Base-by-base conservation (phyloP, 2,888 invertebrate species). In the Cheilosia scutellata region DNA sequence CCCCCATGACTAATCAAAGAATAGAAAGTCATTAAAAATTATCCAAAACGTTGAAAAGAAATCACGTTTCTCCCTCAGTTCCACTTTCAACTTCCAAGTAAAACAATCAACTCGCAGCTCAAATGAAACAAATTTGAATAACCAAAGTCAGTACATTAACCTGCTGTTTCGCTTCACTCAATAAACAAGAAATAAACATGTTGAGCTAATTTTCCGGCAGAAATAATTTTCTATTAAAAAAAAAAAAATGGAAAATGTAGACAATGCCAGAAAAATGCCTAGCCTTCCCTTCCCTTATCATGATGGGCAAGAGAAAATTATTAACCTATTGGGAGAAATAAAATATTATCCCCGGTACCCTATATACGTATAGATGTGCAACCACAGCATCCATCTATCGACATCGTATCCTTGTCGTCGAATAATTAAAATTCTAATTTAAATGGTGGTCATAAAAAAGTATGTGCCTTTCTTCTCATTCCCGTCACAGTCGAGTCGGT, bases 401-500 rank as follows among this genome's bases (percentile, higher is more conserved):
- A 49, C 72, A 77, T 71, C 62, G 68, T 77, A 75, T 79, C 79
- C 79, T 70, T 84, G 84, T 84, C 84, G 84, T 80, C 84, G 75
- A 84, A 84, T 84, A 84, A 84, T 84, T 84, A 84, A 84, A 84
- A 84, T 84, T 84, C 84, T 84, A 84, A 84, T 84, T 84, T 84
- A 80, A 84, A 84, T 84, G 84, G 84, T 80, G 84, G 75, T 58
- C 84, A 84, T 84, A 84, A 84, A 84, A 84, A 84, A 84, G 82
- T 86, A 86, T 82, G 76, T 86, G 80, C 76, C 76, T 66, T 72
- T 72, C 53, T 57, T n/a, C 40, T 31, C 62, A 6, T 7, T 16
- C 42, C 58, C 77, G 53, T 37, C 11, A 37, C 11, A 37, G 37
- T 49, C 51, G 33, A 42, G 27, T 42, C n/a, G n/a, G n/a, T n/a